These are phyloP conservation scores for Drosophila flavopinicola DNA, from an alignment of 2,888 invertebrate species.

Conservation along the genomic window DNA sequence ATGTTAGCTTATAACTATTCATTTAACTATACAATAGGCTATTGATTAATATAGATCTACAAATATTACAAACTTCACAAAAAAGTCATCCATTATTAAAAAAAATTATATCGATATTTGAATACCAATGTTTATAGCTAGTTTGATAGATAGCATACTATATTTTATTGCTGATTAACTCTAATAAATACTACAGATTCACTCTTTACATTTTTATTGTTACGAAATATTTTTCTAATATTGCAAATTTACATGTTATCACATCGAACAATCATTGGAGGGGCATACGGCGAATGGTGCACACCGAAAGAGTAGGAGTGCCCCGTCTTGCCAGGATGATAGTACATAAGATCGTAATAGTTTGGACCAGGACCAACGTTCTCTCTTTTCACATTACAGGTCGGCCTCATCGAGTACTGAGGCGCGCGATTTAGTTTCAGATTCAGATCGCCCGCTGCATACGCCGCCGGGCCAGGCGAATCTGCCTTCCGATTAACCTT, in stretches of 20 bases:
- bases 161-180: too few relatives aligned
- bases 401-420: constrained; percentile 71
- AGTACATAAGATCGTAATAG: constrained; percentile 76
- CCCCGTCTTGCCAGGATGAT: constrained; percentile 78
- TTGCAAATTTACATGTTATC: constrained; percentile 80
- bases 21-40: too few relatives aligned
- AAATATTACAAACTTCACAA: too few relatives aligned
- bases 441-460: constrained; percentile 71
- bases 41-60: too few relatives aligned
- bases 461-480: constrained; percentile 83
- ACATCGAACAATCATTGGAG: constrained; percentile 83
- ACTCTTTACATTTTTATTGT: background rate
- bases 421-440: constrained; percentile 68
- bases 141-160: too few relatives aligned
- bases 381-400: constrained; percentile 26
- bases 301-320: constrained; percentile 81
- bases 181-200: too few relatives aligned
- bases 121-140: too few relatives aligned
- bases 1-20: too few relatives aligned
- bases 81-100: too few relatives aligned
- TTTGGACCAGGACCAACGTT: constrained; percentile 77
- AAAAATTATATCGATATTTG: too few relatives aligned
- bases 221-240: constrained; percentile 60
- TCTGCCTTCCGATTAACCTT: constrained; percentile 28
- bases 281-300: constrained; percentile 78